Conservation (phyloP, 2,888 invertebrate species). For the Tenthredo distinguenda region DNA sequence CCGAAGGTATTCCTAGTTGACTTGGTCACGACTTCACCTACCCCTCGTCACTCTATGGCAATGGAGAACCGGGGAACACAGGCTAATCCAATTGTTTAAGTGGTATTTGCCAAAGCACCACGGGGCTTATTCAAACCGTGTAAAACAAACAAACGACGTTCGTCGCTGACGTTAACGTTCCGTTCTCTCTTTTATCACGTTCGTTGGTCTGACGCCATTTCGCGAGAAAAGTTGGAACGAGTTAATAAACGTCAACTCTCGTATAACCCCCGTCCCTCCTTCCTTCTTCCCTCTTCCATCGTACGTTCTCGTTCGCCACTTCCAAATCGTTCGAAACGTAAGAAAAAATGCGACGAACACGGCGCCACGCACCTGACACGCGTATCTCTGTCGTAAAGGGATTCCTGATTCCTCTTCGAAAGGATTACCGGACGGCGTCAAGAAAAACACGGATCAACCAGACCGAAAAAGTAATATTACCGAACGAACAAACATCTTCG, state of each 20-base stretch:
- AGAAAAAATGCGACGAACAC: background rate
- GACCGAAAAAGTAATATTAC: background rate
- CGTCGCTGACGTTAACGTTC: background rate
- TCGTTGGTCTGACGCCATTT: conserved; percentile 10
- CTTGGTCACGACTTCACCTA: background rate
- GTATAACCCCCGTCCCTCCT: background rate
- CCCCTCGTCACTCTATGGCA: background rate
- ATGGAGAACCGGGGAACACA: background rate
- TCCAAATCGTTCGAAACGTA: background rate
- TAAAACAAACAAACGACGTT: conserved; percentile 27
- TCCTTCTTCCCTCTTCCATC: background rate
- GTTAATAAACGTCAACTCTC: conserved; percentile 38
- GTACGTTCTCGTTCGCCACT: no score
- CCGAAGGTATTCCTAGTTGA: background rate
- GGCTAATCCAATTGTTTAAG: conserved; percentile 43
- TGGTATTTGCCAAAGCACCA: conserved; percentile 31
- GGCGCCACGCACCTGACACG: background rate
- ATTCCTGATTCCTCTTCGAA: background rate
- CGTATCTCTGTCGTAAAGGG: conserved; percentile 2
- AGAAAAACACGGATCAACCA: background rate
- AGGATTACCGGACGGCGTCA: background rate
- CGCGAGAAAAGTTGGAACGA: conserved; percentile 14
- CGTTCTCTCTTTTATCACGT: conserved; percentile 13
- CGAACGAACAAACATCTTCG: background rate
- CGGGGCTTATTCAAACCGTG: conserved; percentile 37